A percentile compares a stretch with the other conserved stretches of the same genome.
Evolutionary conservation across 2,888 invertebrate genomes (phyloP).

Genomic region (Protodeltote pygarga): DNA sequence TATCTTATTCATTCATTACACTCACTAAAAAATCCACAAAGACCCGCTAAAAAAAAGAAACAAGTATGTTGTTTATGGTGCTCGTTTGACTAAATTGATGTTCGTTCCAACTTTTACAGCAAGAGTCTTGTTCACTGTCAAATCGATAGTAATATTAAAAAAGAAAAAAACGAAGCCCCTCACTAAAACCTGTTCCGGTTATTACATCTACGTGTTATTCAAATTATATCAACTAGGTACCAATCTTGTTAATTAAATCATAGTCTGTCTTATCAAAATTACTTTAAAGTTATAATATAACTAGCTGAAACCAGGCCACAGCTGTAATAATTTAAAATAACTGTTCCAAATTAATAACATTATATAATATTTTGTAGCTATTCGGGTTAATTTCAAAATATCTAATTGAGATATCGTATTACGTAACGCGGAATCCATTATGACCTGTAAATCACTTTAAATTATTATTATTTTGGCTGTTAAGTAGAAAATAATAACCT

Average conservation of each 20-base stretch:
- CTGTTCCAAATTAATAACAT: constrained; percentile 16
- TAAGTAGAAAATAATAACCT: constrained; percentile 5
- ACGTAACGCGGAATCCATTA: constrained; percentile 10
- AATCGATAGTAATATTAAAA: constrained; percentile 10
- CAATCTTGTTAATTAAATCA: constrained; percentile 29
- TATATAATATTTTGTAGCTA: constrained; percentile 10
- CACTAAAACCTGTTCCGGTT: constrained; percentile 16
- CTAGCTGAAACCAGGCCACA: constrained; percentile 19
- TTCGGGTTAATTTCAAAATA: constrained; percentile 9
- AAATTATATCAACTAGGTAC: constrained; percentile 20
- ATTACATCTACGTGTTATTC: constrained; percentile 12
- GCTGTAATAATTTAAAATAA: constrained; percentile 20
- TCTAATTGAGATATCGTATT: constrained; percentile 22
- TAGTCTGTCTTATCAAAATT: constrained; percentile 9
- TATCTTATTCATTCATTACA: too few relatives aligned
- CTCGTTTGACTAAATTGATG: constrained; percentile 21
- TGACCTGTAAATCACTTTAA: constrained; percentile 16
- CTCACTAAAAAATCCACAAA: too few relatives aligned
- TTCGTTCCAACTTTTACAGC: constrained; percentile 8
- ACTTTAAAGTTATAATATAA: constrained; percentile 1
- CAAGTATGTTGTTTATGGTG: constrained; percentile 5
- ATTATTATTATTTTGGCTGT: constrained; percentile 6
- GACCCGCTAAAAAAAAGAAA: constrained; percentile 1
- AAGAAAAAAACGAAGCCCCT: constrained; percentile 8
- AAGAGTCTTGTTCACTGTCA: constrained; percentile 15